A percentile compares a stretch with the other conserved stretches of the same genome.
phyloP scores from a whole-genome alignment of 2,888 invertebrate genomes.

The Cosmia trapezina region DNA sequence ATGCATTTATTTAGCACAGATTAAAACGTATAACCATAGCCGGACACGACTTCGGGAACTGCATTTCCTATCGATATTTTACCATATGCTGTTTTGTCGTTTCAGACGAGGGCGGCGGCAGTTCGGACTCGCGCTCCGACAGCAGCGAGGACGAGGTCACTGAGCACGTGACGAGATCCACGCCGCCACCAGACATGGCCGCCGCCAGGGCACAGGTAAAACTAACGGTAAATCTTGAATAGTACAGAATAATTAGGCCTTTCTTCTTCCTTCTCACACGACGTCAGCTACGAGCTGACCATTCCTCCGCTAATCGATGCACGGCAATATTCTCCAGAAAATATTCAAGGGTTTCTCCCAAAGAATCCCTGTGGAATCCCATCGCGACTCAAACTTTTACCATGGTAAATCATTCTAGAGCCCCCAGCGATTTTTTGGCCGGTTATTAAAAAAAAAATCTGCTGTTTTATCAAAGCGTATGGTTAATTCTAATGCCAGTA shows the following conservation, averaged over 20 bases:
- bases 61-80: too few species aligned
- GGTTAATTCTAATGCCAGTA: too few species aligned
- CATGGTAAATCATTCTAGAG: too few species aligned
- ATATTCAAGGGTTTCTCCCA: neutral
- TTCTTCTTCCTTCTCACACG: constrained; percentile 6
- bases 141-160: constrained; percentile 95
- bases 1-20: too few species aligned
- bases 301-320: neutral
- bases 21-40: too few species aligned
- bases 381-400: too few species aligned
- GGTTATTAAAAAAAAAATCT: too few species aligned
- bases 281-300: neutral
- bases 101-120: constrained; percentile 92
- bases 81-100: too few species aligned
- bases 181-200: constrained; percentile 83
- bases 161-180: constrained; percentile 91
- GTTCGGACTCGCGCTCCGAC: constrained; percentile 91
- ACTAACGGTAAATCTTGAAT: constrained; percentile 32
- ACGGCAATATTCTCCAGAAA: neutral
- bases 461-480: too few species aligned
- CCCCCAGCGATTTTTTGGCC: too few species aligned
- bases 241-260: constrained; percentile 1
- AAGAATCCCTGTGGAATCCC: too few species aligned
- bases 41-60: too few species aligned
- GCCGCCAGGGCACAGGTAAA: constrained; percentile 86